Evolutionary conservation across 2,888 invertebrate genomes (phyloP), one percentile per base, ranked within the genome.

Genomic region (Leptothorax acervorum): DNA sequence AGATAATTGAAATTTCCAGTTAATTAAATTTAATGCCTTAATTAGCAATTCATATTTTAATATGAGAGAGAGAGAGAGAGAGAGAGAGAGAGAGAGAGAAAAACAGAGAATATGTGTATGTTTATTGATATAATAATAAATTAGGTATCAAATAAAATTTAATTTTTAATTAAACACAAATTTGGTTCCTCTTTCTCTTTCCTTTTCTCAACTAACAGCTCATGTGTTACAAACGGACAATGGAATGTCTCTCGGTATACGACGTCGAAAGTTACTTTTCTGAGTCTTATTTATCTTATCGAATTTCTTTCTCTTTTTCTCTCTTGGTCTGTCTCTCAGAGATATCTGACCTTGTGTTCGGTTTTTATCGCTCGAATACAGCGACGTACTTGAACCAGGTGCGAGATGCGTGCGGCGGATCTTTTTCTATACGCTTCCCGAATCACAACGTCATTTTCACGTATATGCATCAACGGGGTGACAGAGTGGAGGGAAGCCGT

Each of bases 361-460:
- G n/a, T 73, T 73, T 81, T 73, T 73, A 81, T 73, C 79, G 73
- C 12, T 60, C 35, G 60, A 60, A 8, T 28, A 31, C 5, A 60
- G 12, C 28, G 48, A 71, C 28, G 28, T 42, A 66, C 53, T 60
- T 18, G 39, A 60, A 8, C 3, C 45, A 55, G 39, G 71, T 57
- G 57, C 23, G 71, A 70, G 57, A 57, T 35, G 18, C n/a, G n/a
- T 70, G 45, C 18, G 4, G 23, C 48, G 18, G 48, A 5, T 57
- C 35, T 68, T 66, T 65, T 45, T 28, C 55, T 31, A 23, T 31
- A 23, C 57, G 45, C 39, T 81, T 81, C 35, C 48, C 35, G 60
- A 48, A 60, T 81, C 74, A 48, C 68, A 55, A 55, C 48, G 57
- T 73, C 73, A 79, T 73, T 79, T 79, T 48, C 73, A 73, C 79